Evolutionary conservation across 2,113 vertebrate genomes (phyloP), one percentile per base, ranked within the genome.

Genomic region (Chascanopsetta lugubris): DNA sequence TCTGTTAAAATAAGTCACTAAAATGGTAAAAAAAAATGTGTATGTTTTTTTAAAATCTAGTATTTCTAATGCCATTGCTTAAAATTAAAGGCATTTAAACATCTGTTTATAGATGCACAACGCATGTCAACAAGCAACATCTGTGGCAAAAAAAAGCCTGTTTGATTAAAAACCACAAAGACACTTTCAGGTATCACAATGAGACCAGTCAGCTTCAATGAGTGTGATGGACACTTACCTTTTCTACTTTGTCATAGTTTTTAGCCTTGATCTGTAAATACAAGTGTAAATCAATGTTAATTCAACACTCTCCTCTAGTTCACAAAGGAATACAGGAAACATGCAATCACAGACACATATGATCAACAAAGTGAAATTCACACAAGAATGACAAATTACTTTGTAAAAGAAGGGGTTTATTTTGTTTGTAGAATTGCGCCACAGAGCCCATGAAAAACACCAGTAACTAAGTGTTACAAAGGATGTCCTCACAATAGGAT

Each of bases 231-330:
- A 50, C 63, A 92, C 96, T 96, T 92, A 99, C 97, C 96, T 99
- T 99, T 92, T 99, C 97, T 92, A 99, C 97, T 70, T 97, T 99
- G 94, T 99, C 97, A 94, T 98, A 99, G 94, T 99, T 99, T 98
- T 99, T 99, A 90, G 96, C 97, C 94, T 99, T 99, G 92, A 99
- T 95, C 97, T 99, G 93, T 60, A 95, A 90, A 95, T 84, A 74
- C 94, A 84, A 95, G 90, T 94, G 91, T 89, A 93, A 67, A 92
- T 85, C 80, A 93, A 50, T 5, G 75, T 93, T 91, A 91, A 86
- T 84, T 75, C 26, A 81, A 51, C 25, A 36, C 2, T 26, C 40
- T 66, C 21, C 36, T 75, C 18, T 40, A 46, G 42, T 48, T 51
- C 10, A n/a, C 30, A 57, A 27, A 30, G 46, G 46, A 40, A 64